Evolutionary conservation across 2,888 invertebrate species (phyloP).

Genomic region (Silvanus unidentatus): DNA sequence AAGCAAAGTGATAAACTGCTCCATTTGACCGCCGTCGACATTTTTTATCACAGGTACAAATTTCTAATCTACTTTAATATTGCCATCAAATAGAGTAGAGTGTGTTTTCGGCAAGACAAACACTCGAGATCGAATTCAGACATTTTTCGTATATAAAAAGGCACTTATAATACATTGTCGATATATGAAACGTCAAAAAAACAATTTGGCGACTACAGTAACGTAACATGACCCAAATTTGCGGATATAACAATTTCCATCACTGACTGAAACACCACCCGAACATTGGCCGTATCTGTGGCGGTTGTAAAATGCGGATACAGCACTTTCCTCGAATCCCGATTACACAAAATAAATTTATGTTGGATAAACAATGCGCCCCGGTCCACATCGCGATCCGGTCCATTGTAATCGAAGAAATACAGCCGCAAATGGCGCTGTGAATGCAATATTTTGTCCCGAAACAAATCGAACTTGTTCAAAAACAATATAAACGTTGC

Average conservation of each 20-base stretch:
- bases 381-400: slow-evolving; percentile 57
- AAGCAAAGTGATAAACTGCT: too few species aligned
- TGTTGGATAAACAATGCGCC: slow-evolving; percentile 59
- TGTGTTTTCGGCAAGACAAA: too few species aligned
- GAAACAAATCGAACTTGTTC: slow-evolving; percentile 61
- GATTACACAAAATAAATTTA: slow-evolving; percentile 54
- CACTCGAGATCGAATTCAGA: too few species aligned
- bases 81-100: too few species aligned
- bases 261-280: slow-evolving; percentile 60
- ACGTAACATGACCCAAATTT: slow-evolving; percentile 54
- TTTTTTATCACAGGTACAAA: too few species aligned
- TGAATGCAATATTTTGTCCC: slow-evolving; percentile 59
- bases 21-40: too few species aligned
- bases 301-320: slow-evolving; percentile 64
- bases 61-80: too few species aligned
- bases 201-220: slow-evolving; percentile 36
- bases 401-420: slow-evolving; percentile 56
- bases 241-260: slow-evolving; percentile 61
- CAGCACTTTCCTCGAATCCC: slow-evolving; percentile 53
- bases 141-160: too few species aligned
- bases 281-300: slow-evolving; percentile 61
- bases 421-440: slow-evolving; percentile 56
- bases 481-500: slow-evolving; percentile 59
- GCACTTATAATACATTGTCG: too few species aligned
- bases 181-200: too few species aligned